Conservation (phyloP, 2,888 invertebrate genomes). For the Gymnoscelis rufifasciata region DNA sequence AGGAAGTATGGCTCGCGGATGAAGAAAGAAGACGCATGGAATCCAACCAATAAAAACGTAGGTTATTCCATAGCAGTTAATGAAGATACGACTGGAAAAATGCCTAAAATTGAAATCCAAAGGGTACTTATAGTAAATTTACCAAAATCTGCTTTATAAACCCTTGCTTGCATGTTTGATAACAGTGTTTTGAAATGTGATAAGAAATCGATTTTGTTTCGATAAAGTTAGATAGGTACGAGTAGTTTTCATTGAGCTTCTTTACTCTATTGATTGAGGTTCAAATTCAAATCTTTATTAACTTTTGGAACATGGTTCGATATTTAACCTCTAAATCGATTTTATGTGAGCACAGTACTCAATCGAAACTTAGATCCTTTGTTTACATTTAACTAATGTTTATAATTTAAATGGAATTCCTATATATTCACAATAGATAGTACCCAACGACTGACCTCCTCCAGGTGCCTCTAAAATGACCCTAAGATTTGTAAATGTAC, state of each 20-base stretch:
- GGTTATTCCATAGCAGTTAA: constrained; percentile 63
- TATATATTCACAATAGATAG: no score
- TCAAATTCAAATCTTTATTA: no score
- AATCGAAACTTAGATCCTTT: no score
- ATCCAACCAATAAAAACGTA: constrained; percentile 57
- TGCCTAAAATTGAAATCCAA: constrained; percentile 64
- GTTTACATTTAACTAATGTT: no score
- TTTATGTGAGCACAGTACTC: no score
- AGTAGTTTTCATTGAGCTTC: not conserved
- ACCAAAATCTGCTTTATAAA: constrained; percentile 8
- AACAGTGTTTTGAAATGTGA: not conserved
- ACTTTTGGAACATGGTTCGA: not conserved
- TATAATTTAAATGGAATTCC: no score
- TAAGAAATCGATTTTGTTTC: constrained; percentile 15
- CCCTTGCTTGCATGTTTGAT: not conserved
- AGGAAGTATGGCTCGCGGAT: constrained; percentile 39
- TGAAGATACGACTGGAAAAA: constrained; percentile 41
- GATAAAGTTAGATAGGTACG: not conserved
- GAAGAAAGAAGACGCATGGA: constrained; percentile 32
- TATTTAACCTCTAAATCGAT: not conserved
- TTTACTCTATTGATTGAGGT: not conserved
- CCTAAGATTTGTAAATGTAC: not conserved
- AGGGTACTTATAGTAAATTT: constrained; percentile 49
- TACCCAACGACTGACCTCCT: no score
- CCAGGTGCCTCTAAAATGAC: no score